phyloP scores from a whole-genome alignment of 2,888 invertebrate genomes.

The Aleiodes testaceus region DNA sequence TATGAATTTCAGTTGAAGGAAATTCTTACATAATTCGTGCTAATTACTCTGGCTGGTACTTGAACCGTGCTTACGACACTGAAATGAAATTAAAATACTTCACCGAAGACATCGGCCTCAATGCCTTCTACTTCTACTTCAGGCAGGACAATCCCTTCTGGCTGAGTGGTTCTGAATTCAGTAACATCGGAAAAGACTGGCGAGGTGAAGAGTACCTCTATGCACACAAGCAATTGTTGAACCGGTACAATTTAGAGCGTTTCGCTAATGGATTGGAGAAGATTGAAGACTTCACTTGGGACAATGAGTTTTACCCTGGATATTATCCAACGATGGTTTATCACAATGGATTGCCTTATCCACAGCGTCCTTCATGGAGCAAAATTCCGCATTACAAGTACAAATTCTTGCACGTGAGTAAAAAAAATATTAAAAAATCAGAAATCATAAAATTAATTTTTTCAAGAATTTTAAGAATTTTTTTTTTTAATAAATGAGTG shows the following conservation, averaged over 20 bases:
- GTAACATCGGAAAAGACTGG: conserved; percentile 65
- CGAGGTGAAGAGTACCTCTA: conserved; percentile 74
- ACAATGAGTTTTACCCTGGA: conserved; percentile 73
- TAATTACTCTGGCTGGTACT: conserved; percentile 77
- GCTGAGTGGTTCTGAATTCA: conserved; percentile 75
- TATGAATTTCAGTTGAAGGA: conserved; percentile 34
- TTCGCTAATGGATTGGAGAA: conserved; percentile 74
- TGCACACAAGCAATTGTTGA: conserved; percentile 73
- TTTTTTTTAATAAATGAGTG: too few relatives aligned
- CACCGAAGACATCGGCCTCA: conserved; percentile 82
- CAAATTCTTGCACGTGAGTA: conserved; percentile 55
- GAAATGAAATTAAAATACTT: conserved; percentile 80
- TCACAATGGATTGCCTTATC: conserved; percentile 76
- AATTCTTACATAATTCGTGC: conserved; percentile 75
- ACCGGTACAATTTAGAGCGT: conserved; percentile 76
- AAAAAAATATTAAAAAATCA: neutral
- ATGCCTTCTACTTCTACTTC: conserved; percentile 80
- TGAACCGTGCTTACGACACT: conserved; percentile 74
- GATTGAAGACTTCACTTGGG: conserved; percentile 74
- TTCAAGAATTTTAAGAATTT: neutral
- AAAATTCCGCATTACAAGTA: conserved; percentile 60
- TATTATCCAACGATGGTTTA: conserved; percentile 77
- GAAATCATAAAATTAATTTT: conserved; percentile 20
- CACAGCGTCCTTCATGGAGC: conserved; percentile 71
- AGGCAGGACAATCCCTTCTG: conserved; percentile 79